These are phyloP conservation scores for Parnassius mnemosyne DNA, from an alignment of 2,888 invertebrate species.

Conservation along the genomic window DNA sequence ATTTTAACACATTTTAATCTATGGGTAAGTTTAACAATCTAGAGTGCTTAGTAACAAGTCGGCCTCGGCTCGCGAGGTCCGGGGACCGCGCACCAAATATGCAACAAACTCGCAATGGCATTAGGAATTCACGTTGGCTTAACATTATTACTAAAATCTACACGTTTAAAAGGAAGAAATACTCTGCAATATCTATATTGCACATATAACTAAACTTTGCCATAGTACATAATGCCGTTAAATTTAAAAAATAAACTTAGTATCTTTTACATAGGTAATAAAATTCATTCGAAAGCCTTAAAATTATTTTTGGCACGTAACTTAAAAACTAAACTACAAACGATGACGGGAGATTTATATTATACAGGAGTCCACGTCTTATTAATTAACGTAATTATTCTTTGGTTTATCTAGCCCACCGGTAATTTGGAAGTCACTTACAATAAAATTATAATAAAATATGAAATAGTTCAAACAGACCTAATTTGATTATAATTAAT, in stretches of 20 bases:
- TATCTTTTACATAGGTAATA: conserved; percentile 39
- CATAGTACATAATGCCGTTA: conserved; percentile 68
- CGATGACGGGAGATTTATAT: conserved; percentile 65
- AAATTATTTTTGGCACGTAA: conserved; percentile 68
- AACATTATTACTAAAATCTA: conserved; percentile 47
- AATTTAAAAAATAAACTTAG: conserved; percentile 57
- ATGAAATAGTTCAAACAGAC: conserved; percentile 58
- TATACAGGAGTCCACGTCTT: conserved; percentile 64
- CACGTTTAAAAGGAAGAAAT: conserved; percentile 56
- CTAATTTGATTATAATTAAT: conserved; percentile 38
- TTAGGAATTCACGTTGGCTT: conserved; percentile 75
- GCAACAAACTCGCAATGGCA: conserved; percentile 73
- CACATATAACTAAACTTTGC: conserved; percentile 57
- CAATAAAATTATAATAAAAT: conserved; percentile 55
- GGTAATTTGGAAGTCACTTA: conserved; percentile 58
- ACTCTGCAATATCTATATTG: conserved; percentile 59
- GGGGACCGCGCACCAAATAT: conserved; percentile 37
- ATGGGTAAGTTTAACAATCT: conserved; percentile 79
- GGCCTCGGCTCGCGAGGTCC: conserved; percentile 32
- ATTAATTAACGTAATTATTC: conserved; percentile 58
- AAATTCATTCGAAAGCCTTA: conserved; percentile 54
- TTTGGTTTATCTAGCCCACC: conserved; percentile 80
- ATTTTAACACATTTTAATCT: conserved; percentile 80
- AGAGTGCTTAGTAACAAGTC: conserved; percentile 72
- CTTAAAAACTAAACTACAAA: conserved; percentile 48